Base-by-base conservation (phyloP, 92 coral and sea anemone genomes). In the Porites divaricata region DNA sequence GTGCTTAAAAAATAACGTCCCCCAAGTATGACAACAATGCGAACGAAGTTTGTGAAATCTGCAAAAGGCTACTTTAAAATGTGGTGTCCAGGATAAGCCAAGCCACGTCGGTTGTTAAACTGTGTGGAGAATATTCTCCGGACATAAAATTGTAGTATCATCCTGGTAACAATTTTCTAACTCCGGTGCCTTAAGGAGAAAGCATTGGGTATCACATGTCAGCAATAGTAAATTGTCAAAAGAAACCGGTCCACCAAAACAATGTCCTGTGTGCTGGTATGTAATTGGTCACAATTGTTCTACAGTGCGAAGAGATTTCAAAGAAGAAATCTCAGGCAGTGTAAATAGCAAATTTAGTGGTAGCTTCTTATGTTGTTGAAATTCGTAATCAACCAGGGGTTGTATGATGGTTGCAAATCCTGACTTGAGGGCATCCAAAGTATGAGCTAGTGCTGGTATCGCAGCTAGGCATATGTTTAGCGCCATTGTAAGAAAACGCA, bases 361-460 rank as follows among this genome's bases (percentile, higher is more conserved):
- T 13, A 85, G 63, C 41, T 85, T 68, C 70, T 63, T 63, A 22
- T 35, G 53, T 17, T 28, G 11, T 41, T 22, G 17, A 17, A 45
- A 85, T 28, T 75, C 83, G 28, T 85, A 76, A 62, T 85, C 88
- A 1, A 67, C 77, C 83, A 76, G 23, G 0, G 83, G 88, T 53
- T 76, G 26, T 6, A 76, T 26, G 48, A 67, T 17, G 9, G 56
- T 9, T 4, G 88, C 28, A 64, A 76, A 76, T 7, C 77, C 83
- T 23, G 25, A 63, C 13, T 64, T 59, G 17, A 66, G 67, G 8
- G 88, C 77, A 6, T 35, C 62, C 1, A 24, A 8, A 0, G 83
- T 76, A 17, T 73, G 51, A 6, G 13, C 59, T 56, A 85, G 8
- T 20, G 75, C 9, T 6, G 65, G 58, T 5, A 76, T 57, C 1